Conservation (phyloP, 2,113 vertebrate species). For the Cryptotis parvus region DNA sequence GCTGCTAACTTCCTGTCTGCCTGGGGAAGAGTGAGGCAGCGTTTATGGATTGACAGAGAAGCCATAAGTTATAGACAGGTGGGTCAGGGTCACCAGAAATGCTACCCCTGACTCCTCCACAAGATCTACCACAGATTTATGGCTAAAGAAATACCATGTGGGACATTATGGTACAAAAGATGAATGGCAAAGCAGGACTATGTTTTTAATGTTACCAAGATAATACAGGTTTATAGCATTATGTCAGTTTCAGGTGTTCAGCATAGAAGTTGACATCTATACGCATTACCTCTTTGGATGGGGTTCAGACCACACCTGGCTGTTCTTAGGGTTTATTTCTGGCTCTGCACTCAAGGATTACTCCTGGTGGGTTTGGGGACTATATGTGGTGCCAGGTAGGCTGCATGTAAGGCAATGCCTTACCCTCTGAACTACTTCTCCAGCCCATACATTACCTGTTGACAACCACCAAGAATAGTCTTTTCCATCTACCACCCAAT, state of each 20-base stretch:
- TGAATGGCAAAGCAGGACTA: not conserved
- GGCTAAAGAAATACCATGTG: not conserved
- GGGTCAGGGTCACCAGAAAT: not conserved
- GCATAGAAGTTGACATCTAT: not conserved
- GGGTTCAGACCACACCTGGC: no score
- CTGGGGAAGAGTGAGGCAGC: not conserved
- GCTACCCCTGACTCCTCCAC: not conserved
- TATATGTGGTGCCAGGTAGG: no score
- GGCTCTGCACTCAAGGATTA: no score
- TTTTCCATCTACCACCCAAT: not conserved
- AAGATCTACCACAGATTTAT: not conserved
- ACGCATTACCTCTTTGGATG: no score
- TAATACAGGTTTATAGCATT: not conserved
- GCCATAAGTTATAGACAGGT: not conserved
- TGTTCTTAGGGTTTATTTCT: no score
- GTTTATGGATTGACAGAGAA: not conserved
- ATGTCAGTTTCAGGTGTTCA: not conserved
- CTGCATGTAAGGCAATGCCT: no score
- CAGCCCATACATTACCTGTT: not conserved
- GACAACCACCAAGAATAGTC: not conserved
- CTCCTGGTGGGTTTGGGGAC: no score
- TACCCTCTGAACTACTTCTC: no score
- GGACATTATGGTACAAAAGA: not conserved
- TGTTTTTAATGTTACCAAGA: not conserved
- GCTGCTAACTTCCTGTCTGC: constrained; percentile 35